Evolutionary conservation across 2,797 vertebrate genomes (phyloP), one percentile per base, ranked within the genome.

Genomic region (Siniperca scherzeri): DNA sequence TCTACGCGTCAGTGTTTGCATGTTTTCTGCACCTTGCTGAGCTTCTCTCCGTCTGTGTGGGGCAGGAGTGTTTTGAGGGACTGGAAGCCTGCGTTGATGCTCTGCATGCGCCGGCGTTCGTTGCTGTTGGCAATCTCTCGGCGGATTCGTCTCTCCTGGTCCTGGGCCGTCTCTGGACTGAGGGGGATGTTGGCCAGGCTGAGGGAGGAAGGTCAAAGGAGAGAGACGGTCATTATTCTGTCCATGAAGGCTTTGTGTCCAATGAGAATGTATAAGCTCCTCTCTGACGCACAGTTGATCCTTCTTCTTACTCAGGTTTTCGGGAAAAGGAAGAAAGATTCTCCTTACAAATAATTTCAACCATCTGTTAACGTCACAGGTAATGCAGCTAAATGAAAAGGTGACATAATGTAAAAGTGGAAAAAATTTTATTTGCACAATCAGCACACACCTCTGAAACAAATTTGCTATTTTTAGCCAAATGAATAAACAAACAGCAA

Each of bases 51-150:
- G 0, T 94, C 93, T 40, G 94, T 93, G 87, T 95, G 99, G 2
- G 99, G 99, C 90, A 99, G 98, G 90, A 99, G 97, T 78, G 98
- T 99, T 93, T 99, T 99, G 69, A 99, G 97, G 30, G 99, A 99
- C 95, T 99, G 99, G 92, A 99, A 99, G 75, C 99, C 99, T 0
- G 99, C 97, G 5, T 99, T 99, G 95, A 99, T 99, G 95, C 99
- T 99, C 95, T 99, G 99, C 99, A 99, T 99, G 71, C 99, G 97
- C 72, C 98, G 96, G 0, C 99, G 96, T 82, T 99, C 99, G 69
- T 99, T 99, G 96, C 99, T 99, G 92, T 99, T 99, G 84, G 99
- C 99, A 0, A 99, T 99, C 91, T 99, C 99, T 2, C 98, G 94
- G 57, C 98, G 98, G 93, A 99, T 99, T 65, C 99, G 95, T 72